Conservation (phyloP, 2,888 invertebrate species). For the Boloria euphrosyne region DNA sequence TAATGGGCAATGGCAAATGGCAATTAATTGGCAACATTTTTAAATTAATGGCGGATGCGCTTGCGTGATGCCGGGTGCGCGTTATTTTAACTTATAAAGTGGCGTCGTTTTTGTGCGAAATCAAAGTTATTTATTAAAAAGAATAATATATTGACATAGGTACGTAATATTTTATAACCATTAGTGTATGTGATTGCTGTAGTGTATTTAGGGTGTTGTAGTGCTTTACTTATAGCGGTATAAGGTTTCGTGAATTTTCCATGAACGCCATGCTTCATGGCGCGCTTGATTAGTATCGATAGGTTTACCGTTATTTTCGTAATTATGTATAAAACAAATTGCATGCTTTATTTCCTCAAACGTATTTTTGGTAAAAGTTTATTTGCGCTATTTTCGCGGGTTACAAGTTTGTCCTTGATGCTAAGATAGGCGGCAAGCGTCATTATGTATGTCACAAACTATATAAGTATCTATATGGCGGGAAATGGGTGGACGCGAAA, state of each 20-base stretch:
- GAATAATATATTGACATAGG: constrained; percentile 28
- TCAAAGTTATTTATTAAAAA: constrained; percentile 48
- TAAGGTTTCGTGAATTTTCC: constrained; percentile 66
- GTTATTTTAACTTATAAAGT: constrained; percentile 71
- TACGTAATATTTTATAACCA: constrained; percentile 43
- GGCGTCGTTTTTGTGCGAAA: constrained; percentile 67
- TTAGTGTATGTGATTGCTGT: constrained; percentile 15
- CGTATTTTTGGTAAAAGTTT: constrained; percentile 6
- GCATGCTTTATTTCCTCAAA: background rate
- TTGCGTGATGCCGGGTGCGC: constrained; percentile 81
- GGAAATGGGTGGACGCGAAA: constrained; percentile 52
- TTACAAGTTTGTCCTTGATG: constrained; percentile 64
- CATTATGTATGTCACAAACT: constrained; percentile 36
- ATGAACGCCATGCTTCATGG: constrained; percentile 73
- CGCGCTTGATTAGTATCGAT: constrained; percentile 60
- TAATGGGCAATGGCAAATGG: background rate
- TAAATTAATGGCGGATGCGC: constrained; percentile 77
- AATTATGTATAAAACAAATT: background rate
- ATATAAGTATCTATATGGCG: constrained; percentile 56
- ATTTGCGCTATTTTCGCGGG: constrained; percentile 54
- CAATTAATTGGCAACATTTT: constrained; percentile 49
- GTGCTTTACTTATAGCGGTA: constrained; percentile 32
- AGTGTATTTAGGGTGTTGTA: constrained; percentile 3
- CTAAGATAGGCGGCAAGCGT: constrained; percentile 64
- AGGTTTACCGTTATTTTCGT: constrained; percentile 54